These are phyloP conservation scores for Ctenopoma kingsleyae DNA, from an alignment of 2,797 vertebrate species.

Conservation along the genomic window DNA sequence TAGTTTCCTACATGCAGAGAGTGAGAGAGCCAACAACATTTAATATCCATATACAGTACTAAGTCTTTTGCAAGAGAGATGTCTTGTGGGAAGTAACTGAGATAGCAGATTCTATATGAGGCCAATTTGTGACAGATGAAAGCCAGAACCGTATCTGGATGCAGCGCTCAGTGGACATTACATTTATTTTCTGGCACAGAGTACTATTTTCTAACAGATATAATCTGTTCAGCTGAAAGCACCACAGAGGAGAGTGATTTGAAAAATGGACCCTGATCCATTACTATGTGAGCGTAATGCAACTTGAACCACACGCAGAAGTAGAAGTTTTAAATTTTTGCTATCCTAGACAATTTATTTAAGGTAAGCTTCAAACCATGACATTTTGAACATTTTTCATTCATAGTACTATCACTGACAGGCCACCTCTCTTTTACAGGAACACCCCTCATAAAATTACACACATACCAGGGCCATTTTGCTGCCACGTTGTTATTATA, in stretches of 20 bases:
- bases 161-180: conserved; percentile 5
- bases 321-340: neutral
- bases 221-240: conserved; percentile 15
- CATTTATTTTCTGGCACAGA: conserved; percentile 23
- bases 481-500: no score
- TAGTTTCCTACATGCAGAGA: neutral
- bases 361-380: neutral
- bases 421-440: no score
- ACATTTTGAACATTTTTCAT: neutral
- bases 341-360: conserved; percentile 4
- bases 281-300: neutral
- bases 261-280: neutral
- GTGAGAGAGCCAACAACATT: neutral
- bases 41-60: neutral
- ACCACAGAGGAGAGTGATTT: neutral
- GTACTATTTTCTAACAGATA: conserved; percentile 2
- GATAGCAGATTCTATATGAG: neutral
- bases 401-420: neutral
- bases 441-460: no score
- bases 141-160: neutral
- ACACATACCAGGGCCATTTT: no score
- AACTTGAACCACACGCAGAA: neutral
- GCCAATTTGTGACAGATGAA: neutral
- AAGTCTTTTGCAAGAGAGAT: neutral
- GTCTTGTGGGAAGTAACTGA: neutral